Base-by-base conservation (phyloP, 2,797 vertebrate species). In the Furcifer pardalis region DNA sequence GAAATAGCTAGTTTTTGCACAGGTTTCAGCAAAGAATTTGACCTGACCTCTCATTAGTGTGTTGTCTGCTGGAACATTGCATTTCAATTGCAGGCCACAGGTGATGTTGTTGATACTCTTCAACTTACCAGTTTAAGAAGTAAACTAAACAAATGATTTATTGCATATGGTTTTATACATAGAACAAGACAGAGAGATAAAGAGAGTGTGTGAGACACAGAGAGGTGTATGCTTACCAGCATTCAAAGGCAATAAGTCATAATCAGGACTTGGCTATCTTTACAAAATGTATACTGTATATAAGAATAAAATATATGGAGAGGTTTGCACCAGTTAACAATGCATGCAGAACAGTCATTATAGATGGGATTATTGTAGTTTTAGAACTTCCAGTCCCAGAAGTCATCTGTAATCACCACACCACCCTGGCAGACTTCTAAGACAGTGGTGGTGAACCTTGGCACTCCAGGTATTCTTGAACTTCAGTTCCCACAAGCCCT, bases 231-330 rank as follows among this genome's bases (percentile, higher is more conserved):
- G 79, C 81, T 87, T 91, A 23, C n/a, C 42, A 37, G 68, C 30
- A 82, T 84, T 84, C 80, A 93, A 89, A 89, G 60, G 84, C 77
- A 62, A 35, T 76, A 77, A 72, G 84, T 84, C 83, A n/a, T 21
- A 86, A 87, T n/a, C n/a, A n/a, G 89, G 91, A 83, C 83, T 83
- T 0, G 0, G 89, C 86, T 87, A 87, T 92, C 79, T 86, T 90
- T 59, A 77, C 73, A 76, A 89, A 87, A 93, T n/a, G n/a, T n/a
- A n/a, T n/a, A 92, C 89, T 71, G 92, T 94, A 89, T 32, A 83
- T 79, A 84, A 88, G 89, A 71, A 72, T 88, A 65, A 66, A n/a
- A n/a, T 78, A 76, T 79, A 87, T 84, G 92, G 74, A 83, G 89
- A 73, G 73, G 69, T 12, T 1, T 85, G 42, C 62, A 76, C 42